Evolutionary conservation across 2,797 vertebrate species (phyloP).

Genomic region (Poecile montanus): DNA sequence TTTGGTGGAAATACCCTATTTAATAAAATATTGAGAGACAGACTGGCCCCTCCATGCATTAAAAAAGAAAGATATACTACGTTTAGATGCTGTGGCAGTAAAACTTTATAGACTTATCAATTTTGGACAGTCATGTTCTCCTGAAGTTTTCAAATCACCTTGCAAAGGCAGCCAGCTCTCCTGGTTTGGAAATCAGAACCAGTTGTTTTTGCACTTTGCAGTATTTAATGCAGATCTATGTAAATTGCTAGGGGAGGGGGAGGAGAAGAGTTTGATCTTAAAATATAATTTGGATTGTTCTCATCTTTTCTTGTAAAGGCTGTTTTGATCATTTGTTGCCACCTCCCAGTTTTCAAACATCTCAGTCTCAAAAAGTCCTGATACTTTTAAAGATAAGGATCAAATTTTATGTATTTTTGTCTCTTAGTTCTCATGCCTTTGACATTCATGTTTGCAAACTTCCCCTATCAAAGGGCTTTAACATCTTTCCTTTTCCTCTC

Average conservation of each 20-base stretch:
- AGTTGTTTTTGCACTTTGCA: conserved; percentile 37
- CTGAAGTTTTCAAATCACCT: neutral
- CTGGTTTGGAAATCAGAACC: conserved; percentile 1
- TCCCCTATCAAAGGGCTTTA: conserved; percentile 48
- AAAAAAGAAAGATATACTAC: neutral
- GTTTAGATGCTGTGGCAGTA: neutral
- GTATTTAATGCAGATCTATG: conserved; percentile 60
- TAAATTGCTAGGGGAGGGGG: conserved; percentile 44
- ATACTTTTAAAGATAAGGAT: conserved; percentile 67
- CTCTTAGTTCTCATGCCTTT: conserved; percentile 62
- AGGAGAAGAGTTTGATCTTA: conserved; percentile 56
- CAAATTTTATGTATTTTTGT: conserved; percentile 51
- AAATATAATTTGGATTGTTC: conserved; percentile 57
- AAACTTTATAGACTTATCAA: conserved; percentile 14
- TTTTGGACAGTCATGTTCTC: neutral
- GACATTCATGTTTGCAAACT: conserved; percentile 48
- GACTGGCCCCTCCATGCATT: neutral
- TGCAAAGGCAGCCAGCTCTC: neutral
- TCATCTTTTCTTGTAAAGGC: conserved; percentile 39
- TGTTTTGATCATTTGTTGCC: conserved; percentile 60
- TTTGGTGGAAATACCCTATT: neutral
- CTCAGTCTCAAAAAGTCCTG: conserved; percentile 40
- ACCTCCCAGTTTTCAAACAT: conserved; percentile 57
- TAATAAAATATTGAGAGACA: neutral
- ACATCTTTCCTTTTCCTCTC: neutral